Conservation (phyloP, 2,888 invertebrate species). For the Eumacrocentrus americanus region DNA sequence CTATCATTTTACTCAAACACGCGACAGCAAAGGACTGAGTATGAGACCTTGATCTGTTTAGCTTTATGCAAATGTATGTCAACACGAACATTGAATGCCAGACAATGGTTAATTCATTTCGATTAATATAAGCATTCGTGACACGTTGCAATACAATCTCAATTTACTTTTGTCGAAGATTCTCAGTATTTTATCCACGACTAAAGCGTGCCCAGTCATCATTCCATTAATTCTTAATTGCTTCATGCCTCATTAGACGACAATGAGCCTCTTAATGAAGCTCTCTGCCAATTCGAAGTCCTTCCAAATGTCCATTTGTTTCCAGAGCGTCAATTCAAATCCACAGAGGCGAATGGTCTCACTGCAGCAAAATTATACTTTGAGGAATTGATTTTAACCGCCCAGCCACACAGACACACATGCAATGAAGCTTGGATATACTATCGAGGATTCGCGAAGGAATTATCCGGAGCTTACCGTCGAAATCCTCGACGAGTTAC, state of each 20-base stretch:
- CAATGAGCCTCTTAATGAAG: neutral
- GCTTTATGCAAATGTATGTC: no score
- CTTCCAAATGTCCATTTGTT: neutral
- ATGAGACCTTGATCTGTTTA: no score
- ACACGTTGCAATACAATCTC: neutral
- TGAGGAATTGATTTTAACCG: neutral
- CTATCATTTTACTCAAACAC: no score
- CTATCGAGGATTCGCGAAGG: constrained; percentile 41
- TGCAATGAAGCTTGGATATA: constrained; percentile 53
- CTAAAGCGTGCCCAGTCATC: no score
- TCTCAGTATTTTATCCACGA: no score
- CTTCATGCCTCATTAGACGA: neutral
- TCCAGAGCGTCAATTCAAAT: neutral
- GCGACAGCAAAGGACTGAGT: no score
- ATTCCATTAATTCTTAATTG: constrained; percentile 1
- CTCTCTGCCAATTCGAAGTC: neutral
- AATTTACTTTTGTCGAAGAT: no score
- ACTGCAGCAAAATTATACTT: no score
- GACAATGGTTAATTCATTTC: neutral
- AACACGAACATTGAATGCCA: no score
- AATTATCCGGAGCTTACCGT: constrained; percentile 47
- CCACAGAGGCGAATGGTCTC: no score
- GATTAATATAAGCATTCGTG: neutral
- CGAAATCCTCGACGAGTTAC: constrained; percentile 42
- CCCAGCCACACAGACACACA: neutral